Evolutionary conservation across 2,888 invertebrate species (phyloP), one percentile per base, ranked within the genome.

Genomic region (Mystacides longicornis): DNA sequence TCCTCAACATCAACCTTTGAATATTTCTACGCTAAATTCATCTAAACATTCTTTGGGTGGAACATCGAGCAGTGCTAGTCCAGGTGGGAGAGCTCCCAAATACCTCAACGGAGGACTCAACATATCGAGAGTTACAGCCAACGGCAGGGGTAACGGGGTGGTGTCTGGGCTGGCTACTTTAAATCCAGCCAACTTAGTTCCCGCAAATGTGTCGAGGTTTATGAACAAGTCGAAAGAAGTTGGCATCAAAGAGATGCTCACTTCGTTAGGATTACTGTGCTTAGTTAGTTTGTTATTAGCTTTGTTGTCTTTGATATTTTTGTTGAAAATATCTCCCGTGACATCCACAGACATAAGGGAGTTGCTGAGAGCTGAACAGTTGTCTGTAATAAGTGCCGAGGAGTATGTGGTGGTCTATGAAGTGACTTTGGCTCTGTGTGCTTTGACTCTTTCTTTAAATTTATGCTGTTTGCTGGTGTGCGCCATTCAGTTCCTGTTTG

Each of bases 401-500:
- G 92, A 93, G 69, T 91, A 90, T 68, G 86, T 87, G 58, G 86
- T 90, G 64, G 90, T 94, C 61, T 89, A 91, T 71, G 93, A 94
- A 79, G 93, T 93, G 68, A 93, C 93, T 51, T 79, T 93, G 68
- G 93, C 93, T 23, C 78, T 94, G 67, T 89, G 92, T 69, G 91
- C 93, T 57, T 80, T 94, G 67, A 92, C 93, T 60, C 77, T 94
- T 52, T 90, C 91, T 23, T 75, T 94, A 63, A 90, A 94, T 75
- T 80, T 94, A 60, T 93, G 92, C 78, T 94, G 94, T 70, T 80
- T 94, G 59, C 82, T 94, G 64, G 92, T 94, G 66, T 94, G 94
- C 80, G 89, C 93, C 65, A 90, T 93, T 68, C 94, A 95, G 79
- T 93, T 93, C 77, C 82, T 93, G 68, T 93, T 94, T 70, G 91